phyloP scores from a whole-genome alignment of 2,113 vertebrate species.

The Trachemys scripta region DNA sequence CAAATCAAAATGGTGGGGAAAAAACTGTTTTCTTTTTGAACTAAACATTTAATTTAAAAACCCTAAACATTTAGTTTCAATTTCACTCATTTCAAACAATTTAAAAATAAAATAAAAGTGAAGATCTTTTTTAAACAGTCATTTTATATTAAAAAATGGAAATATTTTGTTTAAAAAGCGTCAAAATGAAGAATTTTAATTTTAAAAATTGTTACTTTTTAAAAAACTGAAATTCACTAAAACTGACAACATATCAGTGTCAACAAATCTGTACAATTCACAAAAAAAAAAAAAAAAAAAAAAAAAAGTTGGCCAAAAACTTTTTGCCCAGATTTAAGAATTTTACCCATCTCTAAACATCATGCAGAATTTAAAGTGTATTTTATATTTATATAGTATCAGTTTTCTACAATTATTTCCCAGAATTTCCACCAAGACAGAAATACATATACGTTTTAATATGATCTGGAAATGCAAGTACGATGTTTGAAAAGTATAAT shows the following conservation, averaged over 20 bases:
- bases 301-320: not conserved
- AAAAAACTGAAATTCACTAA: not conserved
- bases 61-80: not conserved
- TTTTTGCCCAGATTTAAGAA: not conserved
- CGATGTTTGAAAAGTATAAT: not conserved
- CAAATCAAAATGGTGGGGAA: not conserved
- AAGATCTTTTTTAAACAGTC: not conserved
- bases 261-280: not conserved
- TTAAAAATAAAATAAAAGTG: no score
- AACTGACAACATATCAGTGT: not conserved
- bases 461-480: not conserved
- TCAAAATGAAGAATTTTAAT: not conserved
- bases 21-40: not conserved
- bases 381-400: not conserved
- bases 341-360: not conserved
- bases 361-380: not conserved
- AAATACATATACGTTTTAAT: not conserved
- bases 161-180: not conserved
- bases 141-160: not conserved
- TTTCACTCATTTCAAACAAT: not conserved
- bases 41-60: not conserved
- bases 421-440: not conserved
- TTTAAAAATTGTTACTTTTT: not conserved
- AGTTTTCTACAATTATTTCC: not conserved
- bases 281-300: no score